phyloP scores from a whole-genome alignment of 2,888 invertebrate species.

The Pasiphila rectangulata region DNA sequence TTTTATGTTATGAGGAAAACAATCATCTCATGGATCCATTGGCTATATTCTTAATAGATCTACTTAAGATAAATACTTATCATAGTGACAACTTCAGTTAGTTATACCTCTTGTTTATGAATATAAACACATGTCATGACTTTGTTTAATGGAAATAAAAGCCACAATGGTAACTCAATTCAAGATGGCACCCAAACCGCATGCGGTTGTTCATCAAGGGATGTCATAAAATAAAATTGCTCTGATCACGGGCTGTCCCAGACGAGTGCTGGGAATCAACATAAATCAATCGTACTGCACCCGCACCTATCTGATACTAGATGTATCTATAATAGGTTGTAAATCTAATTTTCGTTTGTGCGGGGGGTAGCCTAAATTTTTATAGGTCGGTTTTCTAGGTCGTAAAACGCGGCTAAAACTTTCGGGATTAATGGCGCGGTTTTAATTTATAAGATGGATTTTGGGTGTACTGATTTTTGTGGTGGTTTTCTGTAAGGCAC shows the following conservation, averaged over 20 bases:
- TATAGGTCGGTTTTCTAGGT: slow-evolving; percentile 50
- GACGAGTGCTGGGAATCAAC: slow-evolving; percentile 72
- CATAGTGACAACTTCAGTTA: too few relatives aligned
- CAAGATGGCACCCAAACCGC: slow-evolving; percentile 60
- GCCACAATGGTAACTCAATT: slow-evolving; percentile 20
- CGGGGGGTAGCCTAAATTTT: slow-evolving; percentile 58
- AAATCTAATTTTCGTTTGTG: slow-evolving; percentile 73
- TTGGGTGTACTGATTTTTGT: slow-evolving; percentile 19
- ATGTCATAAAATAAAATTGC: slow-evolving; percentile 71
- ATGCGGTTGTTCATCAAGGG: slow-evolving; percentile 57
- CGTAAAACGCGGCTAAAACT: slow-evolving; percentile 59
- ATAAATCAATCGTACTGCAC: slow-evolving; percentile 72
- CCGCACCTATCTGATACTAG: slow-evolving; percentile 51
- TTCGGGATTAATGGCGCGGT: slow-evolving; percentile 50
- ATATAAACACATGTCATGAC: too few relatives aligned
- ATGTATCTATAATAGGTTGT: slow-evolving; percentile 46
- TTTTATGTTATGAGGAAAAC: not conserved
- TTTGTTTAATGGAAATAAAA: not conserved
- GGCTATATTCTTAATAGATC: too few relatives aligned
- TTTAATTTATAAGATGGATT: slow-evolving; percentile 42
- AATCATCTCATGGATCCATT: too few relatives aligned
- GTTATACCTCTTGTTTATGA: too few relatives aligned
- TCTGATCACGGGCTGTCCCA: slow-evolving; percentile 60
- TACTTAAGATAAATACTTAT: too few relatives aligned
- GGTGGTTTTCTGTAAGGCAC: not conserved